phyloP scores from a whole-genome alignment of 1,140 invertebrate genomes.

The Drosophila nigromelanica region DNA sequence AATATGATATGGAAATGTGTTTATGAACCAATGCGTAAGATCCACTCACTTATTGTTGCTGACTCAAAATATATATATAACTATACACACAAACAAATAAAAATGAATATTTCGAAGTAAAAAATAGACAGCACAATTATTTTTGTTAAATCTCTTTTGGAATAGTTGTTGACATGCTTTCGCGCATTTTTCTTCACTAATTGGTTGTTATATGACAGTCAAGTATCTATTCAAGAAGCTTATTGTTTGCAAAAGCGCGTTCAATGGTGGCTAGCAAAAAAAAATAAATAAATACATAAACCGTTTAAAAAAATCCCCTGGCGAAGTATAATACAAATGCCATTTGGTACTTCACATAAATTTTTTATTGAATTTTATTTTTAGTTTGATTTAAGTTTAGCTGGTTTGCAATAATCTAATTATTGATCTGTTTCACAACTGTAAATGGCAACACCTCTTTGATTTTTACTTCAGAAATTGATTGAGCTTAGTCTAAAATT shows the following conservation, averaged over 20 bases:
- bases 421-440: constrained; percentile 79
- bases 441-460: constrained; percentile 48
- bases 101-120: no score
- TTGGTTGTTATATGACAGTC: background rate
- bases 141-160: background rate
- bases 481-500: constrained; percentile 16
- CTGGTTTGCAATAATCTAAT: constrained; percentile 73
- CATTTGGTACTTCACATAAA: constrained; percentile 31
- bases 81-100: no score
- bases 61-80: no score
- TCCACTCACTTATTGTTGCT: no score
- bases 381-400: constrained; percentile 47
- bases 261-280: background rate
- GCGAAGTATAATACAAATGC: background rate
- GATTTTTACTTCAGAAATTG: constrained; percentile 18
- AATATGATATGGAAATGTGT: no score
- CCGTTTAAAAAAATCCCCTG: background rate
- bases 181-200: background rate
- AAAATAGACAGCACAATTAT: background rate
- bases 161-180: background rate
- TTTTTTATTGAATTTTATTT: constrained; percentile 35
- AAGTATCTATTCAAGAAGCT: background rate
- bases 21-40: no score
- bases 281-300: background rate
- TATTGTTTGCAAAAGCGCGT: background rate